These are phyloP conservation scores for Platanista minor DNA, from an alignment of 2,113 vertebrate species.

Conservation along the genomic window DNA sequence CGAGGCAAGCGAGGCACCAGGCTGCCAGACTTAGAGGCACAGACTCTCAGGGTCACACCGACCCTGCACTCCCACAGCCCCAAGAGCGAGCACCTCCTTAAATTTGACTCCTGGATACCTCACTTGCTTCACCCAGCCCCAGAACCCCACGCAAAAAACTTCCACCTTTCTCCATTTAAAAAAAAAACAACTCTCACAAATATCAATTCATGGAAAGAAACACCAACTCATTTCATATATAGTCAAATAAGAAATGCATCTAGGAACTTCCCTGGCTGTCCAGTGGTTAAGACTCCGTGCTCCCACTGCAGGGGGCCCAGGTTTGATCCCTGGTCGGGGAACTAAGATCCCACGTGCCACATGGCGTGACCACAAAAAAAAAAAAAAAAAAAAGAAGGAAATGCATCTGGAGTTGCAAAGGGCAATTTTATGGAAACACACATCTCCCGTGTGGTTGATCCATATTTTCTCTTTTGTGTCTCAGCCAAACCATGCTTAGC, in stretches of 20 bases:
- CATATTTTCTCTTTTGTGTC: not conserved
- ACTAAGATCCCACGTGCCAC: not conserved
- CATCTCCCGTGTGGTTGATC: no score
- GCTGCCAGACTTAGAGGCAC: not conserved
- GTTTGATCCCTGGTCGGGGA: not conserved
- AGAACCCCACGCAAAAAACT: not conserved
- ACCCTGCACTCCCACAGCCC: not conserved
- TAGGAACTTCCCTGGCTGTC: not conserved
- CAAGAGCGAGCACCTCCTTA: not conserved
- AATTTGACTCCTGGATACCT: no score
- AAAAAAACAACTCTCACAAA: not conserved
- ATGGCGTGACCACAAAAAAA: not conserved
- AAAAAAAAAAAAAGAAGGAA: not conserved
- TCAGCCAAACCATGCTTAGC: no score
- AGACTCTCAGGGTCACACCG: rapidly evolving
- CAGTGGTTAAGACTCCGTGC: not conserved
- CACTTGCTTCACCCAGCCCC: rapidly evolving
- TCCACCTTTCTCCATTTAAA: not conserved
- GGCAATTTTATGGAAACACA: not conserved
- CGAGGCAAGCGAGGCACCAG: not conserved
- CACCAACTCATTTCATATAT: not conserved
- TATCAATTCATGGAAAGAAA: not conserved
- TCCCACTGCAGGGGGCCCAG: not conserved
- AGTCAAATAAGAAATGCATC: not conserved
- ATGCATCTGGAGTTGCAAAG: not conserved